Conservation (phyloP, 1,140 invertebrate species). For the Phocides pigmalion region DNA sequence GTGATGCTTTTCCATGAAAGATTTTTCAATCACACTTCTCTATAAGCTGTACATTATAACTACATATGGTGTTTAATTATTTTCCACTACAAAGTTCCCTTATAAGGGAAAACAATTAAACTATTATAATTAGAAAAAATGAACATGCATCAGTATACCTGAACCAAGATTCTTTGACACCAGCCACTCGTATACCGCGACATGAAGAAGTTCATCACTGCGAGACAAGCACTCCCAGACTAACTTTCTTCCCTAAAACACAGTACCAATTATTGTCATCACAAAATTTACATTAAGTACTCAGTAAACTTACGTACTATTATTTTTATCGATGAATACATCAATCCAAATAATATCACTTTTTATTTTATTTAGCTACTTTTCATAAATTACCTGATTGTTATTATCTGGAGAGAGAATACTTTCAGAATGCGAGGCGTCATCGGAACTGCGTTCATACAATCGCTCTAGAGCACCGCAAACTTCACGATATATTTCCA, state of each 20-base stretch:
- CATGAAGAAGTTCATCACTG: slow-evolving; percentile 95
- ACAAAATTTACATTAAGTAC: neutral
- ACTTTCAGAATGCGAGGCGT: slow-evolving; percentile 55
- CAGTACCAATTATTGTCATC: neutral
- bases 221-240: slow-evolving; percentile 77
- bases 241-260: slow-evolving; percentile 72
- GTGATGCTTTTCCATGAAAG: too few species aligned
- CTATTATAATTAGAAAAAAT: slow-evolving; percentile 10
- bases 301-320: slow-evolving; percentile 8
- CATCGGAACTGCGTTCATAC: slow-evolving; percentile 87
- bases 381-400: slow-evolving; percentile 81
- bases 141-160: slow-evolving; percentile 77
- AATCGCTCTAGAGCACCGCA: slow-evolving; percentile 91
- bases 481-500: slow-evolving; percentile 95
- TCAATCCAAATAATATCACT: too few species aligned
- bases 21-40: too few species aligned
- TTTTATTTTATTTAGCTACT: too few species aligned
- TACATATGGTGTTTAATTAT: too few species aligned
- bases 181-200: slow-evolving; percentile 97
- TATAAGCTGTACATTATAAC: too few species aligned
- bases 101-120: too few species aligned
- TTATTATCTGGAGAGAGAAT: slow-evolving; percentile 77
- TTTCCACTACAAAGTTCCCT: too few species aligned
- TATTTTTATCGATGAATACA: too few species aligned
- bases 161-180: slow-evolving; percentile 86